Percentiles rank a stretch among this genome's conserved stretches.
These are phyloP conservation scores for Scortum barcoo DNA, from an alignment of 2,113 vertebrate genomes.

Conservation along the genomic window DNA sequence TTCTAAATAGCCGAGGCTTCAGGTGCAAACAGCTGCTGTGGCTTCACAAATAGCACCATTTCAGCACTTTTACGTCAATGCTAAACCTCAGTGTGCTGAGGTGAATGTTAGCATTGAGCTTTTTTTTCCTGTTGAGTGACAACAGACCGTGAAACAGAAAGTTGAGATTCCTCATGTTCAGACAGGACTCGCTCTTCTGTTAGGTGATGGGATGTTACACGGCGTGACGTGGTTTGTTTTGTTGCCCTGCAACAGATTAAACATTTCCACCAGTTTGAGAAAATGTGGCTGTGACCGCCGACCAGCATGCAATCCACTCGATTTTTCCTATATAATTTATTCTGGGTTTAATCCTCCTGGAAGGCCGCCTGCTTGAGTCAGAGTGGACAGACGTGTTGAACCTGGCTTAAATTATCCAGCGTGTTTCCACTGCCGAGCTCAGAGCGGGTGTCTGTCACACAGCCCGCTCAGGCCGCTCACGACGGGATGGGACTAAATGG, in stretches of 20 bases:
- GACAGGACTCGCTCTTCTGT: conserved; percentile 16
- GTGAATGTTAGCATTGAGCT: conserved; percentile 13
- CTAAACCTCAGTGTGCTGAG: conserved; percentile 26
- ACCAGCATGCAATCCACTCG: conserved; percentile 44
- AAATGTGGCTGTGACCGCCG: conserved; percentile 43
- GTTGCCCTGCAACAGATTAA: conserved; percentile 70
- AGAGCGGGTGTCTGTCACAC: conserved; percentile 29
- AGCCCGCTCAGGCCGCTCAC: conserved; percentile 6
- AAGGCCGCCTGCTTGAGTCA: conserved; percentile 48
- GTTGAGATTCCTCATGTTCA: conserved; percentile 25
- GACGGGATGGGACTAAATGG: conserved; percentile 32
- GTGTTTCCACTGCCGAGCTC: conserved; percentile 36
- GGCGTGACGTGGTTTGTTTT: conserved; percentile 58
- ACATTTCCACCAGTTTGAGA: conserved; percentile 57
- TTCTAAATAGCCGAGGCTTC: conserved; percentile 30
- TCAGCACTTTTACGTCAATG: conserved; percentile 20
- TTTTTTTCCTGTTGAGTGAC: conserved; percentile 17
- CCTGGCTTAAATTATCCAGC: conserved; percentile 31
- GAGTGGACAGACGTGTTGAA: conserved; percentile 42
- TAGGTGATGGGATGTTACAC: conserved; percentile 26
- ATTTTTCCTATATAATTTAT: conserved; percentile 57
- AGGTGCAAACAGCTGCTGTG: conserved; percentile 34
- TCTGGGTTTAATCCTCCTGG: conserved; percentile 37
- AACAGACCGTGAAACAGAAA: conserved; percentile 20
- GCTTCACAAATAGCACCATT: conserved; percentile 20